These are phyloP conservation scores for Platycheirus albimanus DNA, from an alignment of 2,888 invertebrate species.

Conservation along the genomic window DNA sequence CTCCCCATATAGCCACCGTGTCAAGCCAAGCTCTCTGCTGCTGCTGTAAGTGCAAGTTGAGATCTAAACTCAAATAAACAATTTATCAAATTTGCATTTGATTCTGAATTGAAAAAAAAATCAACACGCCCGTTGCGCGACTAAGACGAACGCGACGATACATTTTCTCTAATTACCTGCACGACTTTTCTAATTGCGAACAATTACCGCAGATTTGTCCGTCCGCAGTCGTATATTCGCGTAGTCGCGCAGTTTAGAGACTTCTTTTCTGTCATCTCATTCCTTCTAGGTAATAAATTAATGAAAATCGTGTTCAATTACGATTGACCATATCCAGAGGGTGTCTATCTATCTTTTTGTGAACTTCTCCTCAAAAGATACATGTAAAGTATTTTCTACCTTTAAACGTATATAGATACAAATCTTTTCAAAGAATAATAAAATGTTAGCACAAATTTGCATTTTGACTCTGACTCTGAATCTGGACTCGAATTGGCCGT, in stretches of 20 bases:
- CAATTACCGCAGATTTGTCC: slow-evolving; percentile 72
- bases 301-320: slow-evolving; percentile 72
- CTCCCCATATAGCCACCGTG: slow-evolving; percentile 10
- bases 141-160: slow-evolving; percentile 13
- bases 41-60: slow-evolving; percentile 6
- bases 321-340: slow-evolving; percentile 68
- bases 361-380: slow-evolving; percentile 12
- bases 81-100: slow-evolving; percentile 72
- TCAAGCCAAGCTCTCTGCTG: no score
- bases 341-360: slow-evolving; percentile 33
- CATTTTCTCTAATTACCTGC: slow-evolving; percentile 68
- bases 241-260: slow-evolving; percentile 45
- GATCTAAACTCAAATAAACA: slow-evolving; percentile 44
- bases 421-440: slow-evolving; percentile 8
- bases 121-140: slow-evolving; percentile 40
- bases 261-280: slow-evolving; percentile 58
- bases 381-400: no score
- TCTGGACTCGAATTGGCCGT: slow-evolving; percentile 46
- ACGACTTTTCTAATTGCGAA: slow-evolving; percentile 71
- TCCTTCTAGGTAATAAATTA: slow-evolving; percentile 51
- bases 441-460: slow-evolving; percentile 48
- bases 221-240: no score
- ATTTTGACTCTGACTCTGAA: slow-evolving; percentile 62
- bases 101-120: slow-evolving; percentile 25
- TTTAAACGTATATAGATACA: slow-evolving; percentile 3